phyloP scores from a whole-genome alignment of 2,888 invertebrate species.

The Erebia aethiops region DNA sequence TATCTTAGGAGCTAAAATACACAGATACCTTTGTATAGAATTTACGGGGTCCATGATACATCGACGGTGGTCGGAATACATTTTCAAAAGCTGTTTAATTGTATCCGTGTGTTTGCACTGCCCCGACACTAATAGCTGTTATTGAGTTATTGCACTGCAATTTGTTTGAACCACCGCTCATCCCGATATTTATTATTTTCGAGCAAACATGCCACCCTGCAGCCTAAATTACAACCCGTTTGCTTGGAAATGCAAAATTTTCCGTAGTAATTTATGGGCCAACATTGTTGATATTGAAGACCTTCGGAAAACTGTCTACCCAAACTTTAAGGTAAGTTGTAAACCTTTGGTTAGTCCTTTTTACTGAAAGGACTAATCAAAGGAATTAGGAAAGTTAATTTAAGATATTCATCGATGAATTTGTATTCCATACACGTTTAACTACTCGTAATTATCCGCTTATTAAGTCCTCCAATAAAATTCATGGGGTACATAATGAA shows the following conservation, averaged over 20 bases:
- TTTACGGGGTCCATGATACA: too few species aligned
- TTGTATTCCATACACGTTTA: conserved; percentile 17
- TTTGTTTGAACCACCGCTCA: conserved; percentile 61
- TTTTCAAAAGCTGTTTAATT: conserved; percentile 62
- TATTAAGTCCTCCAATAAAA: conserved; percentile 53
- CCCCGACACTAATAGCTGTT: conserved; percentile 64
- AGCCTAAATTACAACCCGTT: conserved; percentile 32
- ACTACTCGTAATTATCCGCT: conserved; percentile 39
- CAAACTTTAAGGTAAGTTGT: too few species aligned
- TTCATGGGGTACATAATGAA: conserved; percentile 63
- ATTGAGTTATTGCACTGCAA: conserved; percentile 71
- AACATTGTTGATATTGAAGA: too few species aligned
- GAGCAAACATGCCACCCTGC: conserved; percentile 43
- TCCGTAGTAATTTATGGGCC: too few species aligned
- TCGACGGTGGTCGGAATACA: conserved; percentile 16
- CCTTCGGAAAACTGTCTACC: too few species aligned
- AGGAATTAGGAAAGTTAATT: too few species aligned
- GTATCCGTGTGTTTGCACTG: conserved; percentile 70
- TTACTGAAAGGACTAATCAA: too few species aligned
- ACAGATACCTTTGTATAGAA: too few species aligned
- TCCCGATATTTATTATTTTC: conserved; percentile 47
- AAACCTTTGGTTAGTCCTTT: too few species aligned
- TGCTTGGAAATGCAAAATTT: conserved; percentile 21
- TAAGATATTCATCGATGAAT: not conserved
- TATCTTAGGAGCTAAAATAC: too few species aligned